Evolutionary conservation across 53 echinoderm and acorn worm species (phyloP).

Genomic region (Echinarachnius parma): DNA sequence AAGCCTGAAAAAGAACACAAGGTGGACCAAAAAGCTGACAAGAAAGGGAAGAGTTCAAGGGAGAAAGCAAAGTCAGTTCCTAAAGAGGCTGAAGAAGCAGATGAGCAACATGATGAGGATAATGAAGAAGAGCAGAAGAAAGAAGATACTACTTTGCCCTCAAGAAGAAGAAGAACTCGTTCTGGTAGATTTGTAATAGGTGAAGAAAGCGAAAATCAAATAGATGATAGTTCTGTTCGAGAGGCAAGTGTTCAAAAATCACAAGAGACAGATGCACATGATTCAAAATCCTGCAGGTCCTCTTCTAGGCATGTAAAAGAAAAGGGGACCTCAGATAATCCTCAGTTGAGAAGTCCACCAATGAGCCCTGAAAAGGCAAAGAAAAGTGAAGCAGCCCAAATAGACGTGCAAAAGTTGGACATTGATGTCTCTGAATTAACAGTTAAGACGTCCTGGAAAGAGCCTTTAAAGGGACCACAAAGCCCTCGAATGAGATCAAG

Average conservation of each 20-base stretch:
- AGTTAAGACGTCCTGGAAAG: slow-evolving; percentile 11
- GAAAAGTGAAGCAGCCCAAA: slow-evolving; percentile 4
- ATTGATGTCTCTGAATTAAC: slow-evolving; percentile 14
- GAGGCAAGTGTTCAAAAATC: slow-evolving; percentile 12
- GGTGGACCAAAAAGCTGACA: neutral
- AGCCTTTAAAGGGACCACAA: slow-evolving; percentile 8
- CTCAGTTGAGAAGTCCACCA: slow-evolving; percentile 15
- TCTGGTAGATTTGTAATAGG: slow-evolving; percentile 23
- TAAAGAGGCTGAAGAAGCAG: slow-evolving; percentile 17
- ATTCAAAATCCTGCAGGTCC: neutral
- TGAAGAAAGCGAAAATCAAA: slow-evolving; percentile 5
- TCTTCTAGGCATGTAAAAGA: slow-evolving; percentile 1
- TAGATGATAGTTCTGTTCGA: slow-evolving; percentile 6
- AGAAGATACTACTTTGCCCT: slow-evolving; percentile 25
- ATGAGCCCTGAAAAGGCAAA: slow-evolving; percentile 23
- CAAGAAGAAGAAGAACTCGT: slow-evolving; percentile 51
- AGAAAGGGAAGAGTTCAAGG: slow-evolving; percentile 7
- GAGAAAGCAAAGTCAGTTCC: neutral
- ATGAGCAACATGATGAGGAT: slow-evolving; percentile 31
- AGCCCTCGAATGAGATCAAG: slow-evolving; percentile 48
- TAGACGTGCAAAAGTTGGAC: slow-evolving; percentile 7
- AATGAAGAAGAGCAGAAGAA: slow-evolving; percentile 26
- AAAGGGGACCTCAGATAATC: slow-evolving; percentile 2
- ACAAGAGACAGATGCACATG: slow-evolving; percentile 5
- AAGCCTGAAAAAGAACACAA: neutral